Base-by-base conservation (phyloP, 2,888 invertebrate species). In the Drosophila koepferae region DNA sequence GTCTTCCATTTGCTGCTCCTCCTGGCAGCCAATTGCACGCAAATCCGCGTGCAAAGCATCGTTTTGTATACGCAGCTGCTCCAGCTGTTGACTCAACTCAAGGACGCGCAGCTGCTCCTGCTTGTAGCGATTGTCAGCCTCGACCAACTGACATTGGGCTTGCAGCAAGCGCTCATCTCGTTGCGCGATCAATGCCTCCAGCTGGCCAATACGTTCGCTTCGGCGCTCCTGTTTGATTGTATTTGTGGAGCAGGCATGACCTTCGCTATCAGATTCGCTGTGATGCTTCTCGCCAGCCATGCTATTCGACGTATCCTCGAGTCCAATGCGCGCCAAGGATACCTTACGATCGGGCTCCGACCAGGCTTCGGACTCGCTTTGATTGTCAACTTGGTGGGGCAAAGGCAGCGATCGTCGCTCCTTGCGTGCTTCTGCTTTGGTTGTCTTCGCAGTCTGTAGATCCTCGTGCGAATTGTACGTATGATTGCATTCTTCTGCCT, bases 301-400 rank as follows among this genome's bases (percentile, higher is more conserved):
- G 10, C 88, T 84, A 6, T 75, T 70, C 3, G 89, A 86, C 28
- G 92, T 92, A 58, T 94, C 94, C 61, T 94, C 94, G 3, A 96
- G 89, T 0, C 97, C 97, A 31, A 97, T 97, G 74, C 97, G 94
- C 0, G 96, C 97, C 71, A 96, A 93, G 0, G 97, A 97, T 3
- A 97, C 97, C 70, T 95, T 95, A 53, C 97, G 94, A 90, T 97
- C 97, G 0, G 97, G 97, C 90, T 97, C 97, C 0, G 97, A 97
- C 96, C 97, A 97, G 40, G 96, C 95, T 91, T 98, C 97, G 0
- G 97, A 97, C 90, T 97, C 97, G 2, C 95, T 93, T 56, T 93
- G 91, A 71, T 91, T 91, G 64, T 90, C 91, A 18, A 84, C 58
- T 28, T 82, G 74, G 18, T 82, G 76, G 2, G 81, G 79, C 18